Evolutionary conservation across 2,797 vertebrate genomes (phyloP).

Genomic region (Gobionotothen gibberifrons): DNA sequence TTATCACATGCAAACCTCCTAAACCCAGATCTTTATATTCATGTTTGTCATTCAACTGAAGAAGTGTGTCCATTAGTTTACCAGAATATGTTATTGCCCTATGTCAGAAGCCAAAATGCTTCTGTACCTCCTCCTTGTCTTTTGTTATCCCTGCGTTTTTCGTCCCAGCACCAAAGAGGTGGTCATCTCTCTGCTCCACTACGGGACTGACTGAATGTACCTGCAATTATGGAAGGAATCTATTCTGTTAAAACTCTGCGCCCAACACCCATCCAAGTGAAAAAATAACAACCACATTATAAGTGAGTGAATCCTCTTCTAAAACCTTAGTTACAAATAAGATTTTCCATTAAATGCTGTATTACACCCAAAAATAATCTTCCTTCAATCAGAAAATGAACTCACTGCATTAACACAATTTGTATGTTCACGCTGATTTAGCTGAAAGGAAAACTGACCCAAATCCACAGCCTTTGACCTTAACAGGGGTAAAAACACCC

Average conservation of each 20-base stretch:
- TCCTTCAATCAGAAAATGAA: conserved; percentile 7
- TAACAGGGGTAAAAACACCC: not conserved
- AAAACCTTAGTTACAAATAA: conserved; percentile 8
- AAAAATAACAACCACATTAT: conserved; percentile 13
- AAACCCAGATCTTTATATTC: conserved; percentile 27
- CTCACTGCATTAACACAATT: conserved; percentile 19
- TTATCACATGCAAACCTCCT: conserved; percentile 70
- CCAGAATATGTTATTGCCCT: conserved; percentile 48
- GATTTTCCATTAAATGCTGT: conserved; percentile 4
- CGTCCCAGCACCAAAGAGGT: conserved; percentile 8
- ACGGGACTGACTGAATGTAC: conserved; percentile 59
- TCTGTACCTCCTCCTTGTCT: conserved; percentile 18
- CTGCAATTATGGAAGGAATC: conserved; percentile 63
- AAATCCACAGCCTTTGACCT: conserved; percentile 11
- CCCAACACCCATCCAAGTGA: conserved; percentile 20
- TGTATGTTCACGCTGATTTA: conserved; percentile 42
- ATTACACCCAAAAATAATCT: conserved; percentile 27
- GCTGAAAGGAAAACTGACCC: conserved; percentile 36
- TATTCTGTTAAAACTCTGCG: conserved; percentile 26
- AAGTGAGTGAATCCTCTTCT: conserved; percentile 18
- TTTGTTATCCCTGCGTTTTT: conserved; percentile 11
- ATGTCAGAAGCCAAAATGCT: conserved; percentile 31
- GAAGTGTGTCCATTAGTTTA: conserved; percentile 28
- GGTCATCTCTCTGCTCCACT: conserved; percentile 14
- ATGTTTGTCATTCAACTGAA: conserved; percentile 39